Base-by-base conservation (phyloP, 1,140 invertebrate genomes). In the Rhagoletis pomonella region DNA sequence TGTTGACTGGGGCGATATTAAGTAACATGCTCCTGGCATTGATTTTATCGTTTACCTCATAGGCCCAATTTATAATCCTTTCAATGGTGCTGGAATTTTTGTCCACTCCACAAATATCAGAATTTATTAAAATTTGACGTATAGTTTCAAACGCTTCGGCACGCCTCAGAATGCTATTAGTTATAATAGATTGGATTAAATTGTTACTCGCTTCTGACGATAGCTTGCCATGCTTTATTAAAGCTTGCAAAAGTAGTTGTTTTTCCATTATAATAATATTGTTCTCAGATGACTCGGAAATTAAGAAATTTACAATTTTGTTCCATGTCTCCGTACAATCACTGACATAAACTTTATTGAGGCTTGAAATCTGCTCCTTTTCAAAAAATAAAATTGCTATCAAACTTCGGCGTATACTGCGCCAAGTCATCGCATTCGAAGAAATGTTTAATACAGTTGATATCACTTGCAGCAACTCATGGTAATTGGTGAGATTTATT, bases 71-170 rank as follows among this genome's bases (percentile, higher is more conserved):
- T 14, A 92, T 88, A 7, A 91, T 88, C 1, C 89, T 88, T n/a
- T 90, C 88, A 44, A 92, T 17, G 0, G 88, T 87, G 1, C 62
- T 87, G 4, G 87, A 89, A 1, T 89, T 88, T 47, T 92, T 92
- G 19, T 92, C 89, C 9, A 89, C 64, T 10, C 90, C 90, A 88
- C 89, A 91, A 0, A 85, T 85, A 1, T 88, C 88, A 1, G 89
- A 89, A 81, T 90, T 65, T 42, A 90, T 89, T 4, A 90, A 90
- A n/a, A 91, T 89, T 19, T 90, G 88, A 3, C 91, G 89, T 59
- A 92, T 88, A 2, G 90, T 92, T 14, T 87, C 81, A 4, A 92
- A 77, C 81, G 91, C 91, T 88, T 92, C 91, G n/a, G 90, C 90
- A 14, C 91, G 89, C 42, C 88, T 89, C 9, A 92, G 17, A 55